These are phyloP conservation scores for Littorina saxatilis DNA, from an alignment of 1,140 invertebrate genomes.

Conservation along the genomic window DNA sequence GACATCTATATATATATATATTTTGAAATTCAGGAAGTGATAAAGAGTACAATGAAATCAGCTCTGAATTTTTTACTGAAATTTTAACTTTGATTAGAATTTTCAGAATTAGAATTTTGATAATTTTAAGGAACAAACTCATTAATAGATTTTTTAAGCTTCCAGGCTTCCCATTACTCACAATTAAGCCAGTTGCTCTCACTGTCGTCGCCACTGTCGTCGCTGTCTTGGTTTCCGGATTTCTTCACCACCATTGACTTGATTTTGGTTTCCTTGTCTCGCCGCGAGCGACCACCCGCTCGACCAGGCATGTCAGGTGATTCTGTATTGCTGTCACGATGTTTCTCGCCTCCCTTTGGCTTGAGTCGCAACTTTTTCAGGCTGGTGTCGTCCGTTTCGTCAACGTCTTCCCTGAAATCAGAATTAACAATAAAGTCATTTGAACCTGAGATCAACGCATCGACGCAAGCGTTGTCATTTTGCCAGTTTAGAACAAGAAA, in stretches of 20 bases:
- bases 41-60: too few species aligned
- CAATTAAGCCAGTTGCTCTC: slow-evolving; percentile 41
- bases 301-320: slow-evolving; percentile 43
- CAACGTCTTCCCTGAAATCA: slow-evolving; percentile 43
- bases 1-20: too few species aligned
- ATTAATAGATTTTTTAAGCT: too few species aligned
- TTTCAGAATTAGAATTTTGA: too few species aligned
- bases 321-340: slow-evolving; percentile 47
- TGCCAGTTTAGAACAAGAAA: too few species aligned
- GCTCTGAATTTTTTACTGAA: too few species aligned
- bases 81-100: too few species aligned
- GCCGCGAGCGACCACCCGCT: slow-evolving; percentile 21
- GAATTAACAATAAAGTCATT: neutral
- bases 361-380: slow-evolving; percentile 55
- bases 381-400: slow-evolving; percentile 54
- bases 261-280: slow-evolving; percentile 54
- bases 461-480: too few species aligned
- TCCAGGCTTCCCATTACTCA: neutral
- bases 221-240: slow-evolving; percentile 38
- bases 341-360: slow-evolving; percentile 39
- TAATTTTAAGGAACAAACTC: too few species aligned
- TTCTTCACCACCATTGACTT: slow-evolving; percentile 55
- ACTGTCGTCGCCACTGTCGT: slow-evolving; percentile 76
- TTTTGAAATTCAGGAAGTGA: too few species aligned
- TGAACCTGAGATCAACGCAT: too few species aligned